Evolutionary conservation across 2,797 vertebrate genomes (phyloP).

Genomic region (Mormyrops boulengeri): DNA sequence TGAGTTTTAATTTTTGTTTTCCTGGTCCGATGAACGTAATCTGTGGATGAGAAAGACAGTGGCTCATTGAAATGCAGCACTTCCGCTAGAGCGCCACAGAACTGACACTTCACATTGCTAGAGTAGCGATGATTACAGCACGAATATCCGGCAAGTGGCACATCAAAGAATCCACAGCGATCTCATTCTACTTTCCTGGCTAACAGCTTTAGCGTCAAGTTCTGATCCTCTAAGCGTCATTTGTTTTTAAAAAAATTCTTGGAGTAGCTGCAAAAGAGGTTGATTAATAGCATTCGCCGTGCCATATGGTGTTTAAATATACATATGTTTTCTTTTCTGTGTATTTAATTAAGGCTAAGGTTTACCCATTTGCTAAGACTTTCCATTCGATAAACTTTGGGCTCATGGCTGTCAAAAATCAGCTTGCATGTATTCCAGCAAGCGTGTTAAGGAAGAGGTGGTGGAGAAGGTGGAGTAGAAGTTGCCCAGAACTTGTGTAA

Average conservation of each 20-base stretch:
- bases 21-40: neutral
- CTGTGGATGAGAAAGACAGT: neutral
- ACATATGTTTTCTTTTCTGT: neutral
- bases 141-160: neutral
- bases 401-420: neutral
- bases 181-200: neutral
- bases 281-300: neutral
- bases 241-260: neutral
- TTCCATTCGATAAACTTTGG: neutral
- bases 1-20: neutral
- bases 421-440: neutral
- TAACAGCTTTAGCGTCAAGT: neutral
- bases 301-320: slow-evolving; percentile 7
- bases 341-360: neutral
- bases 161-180: neutral
- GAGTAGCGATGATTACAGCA: neutral
- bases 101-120: neutral
- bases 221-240: neutral
- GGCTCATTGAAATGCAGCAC: neutral
- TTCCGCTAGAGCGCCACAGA: neutral
- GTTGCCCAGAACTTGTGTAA: neutral
- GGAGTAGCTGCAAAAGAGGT: neutral
- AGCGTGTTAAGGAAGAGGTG: neutral
- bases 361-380: neutral
- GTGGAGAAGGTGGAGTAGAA: neutral